Percentiles rank a stretch among this genome's conserved stretches.
These are phyloP conservation scores for Brachypodius melanocephalos DNA, from an alignment of 2,113 vertebrate species.

Conservation along the genomic window DNA sequence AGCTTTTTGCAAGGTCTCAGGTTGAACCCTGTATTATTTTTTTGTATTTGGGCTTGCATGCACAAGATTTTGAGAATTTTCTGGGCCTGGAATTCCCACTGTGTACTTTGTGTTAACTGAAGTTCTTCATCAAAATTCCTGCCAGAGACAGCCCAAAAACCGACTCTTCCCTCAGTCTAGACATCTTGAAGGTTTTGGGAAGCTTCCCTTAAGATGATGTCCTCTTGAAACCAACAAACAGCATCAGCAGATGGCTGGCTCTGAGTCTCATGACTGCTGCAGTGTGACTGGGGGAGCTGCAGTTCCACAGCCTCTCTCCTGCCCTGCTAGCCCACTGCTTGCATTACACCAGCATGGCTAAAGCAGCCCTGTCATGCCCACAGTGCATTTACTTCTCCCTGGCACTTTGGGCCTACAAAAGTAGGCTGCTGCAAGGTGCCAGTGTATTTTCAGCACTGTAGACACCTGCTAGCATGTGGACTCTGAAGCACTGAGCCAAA, in stretches of 20 bases:
- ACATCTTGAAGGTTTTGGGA: background rate
- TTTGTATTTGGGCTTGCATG: too few species aligned
- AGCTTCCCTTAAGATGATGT: background rate
- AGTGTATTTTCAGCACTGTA: background rate
- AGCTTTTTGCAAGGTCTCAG: too few species aligned
- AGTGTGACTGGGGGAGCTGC: background rate
- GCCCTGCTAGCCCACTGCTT: background rate
- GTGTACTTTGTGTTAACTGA: background rate
- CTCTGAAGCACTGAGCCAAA: background rate
- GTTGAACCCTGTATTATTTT: too few species aligned
- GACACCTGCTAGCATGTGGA: background rate
- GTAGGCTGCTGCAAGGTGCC: background rate
- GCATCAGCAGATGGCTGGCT: background rate
- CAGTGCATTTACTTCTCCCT: background rate
- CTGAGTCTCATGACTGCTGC: accelerated
- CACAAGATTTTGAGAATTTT: too few species aligned
- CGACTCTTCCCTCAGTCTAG: background rate
- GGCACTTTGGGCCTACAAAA: background rate
- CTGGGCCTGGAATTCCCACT: too few species aligned
- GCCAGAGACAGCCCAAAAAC: background rate
- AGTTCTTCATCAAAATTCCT: background rate
- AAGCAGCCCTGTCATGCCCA: background rate
- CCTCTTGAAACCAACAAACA: background rate
- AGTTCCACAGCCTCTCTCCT: background rate
- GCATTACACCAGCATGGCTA: background rate